Percentiles rank a stretch among this genome's conserved stretches.
These are phyloP conservation scores for Menidia beryllina DNA, from an alignment of 2,113 vertebrate species.

Conservation along the genomic window DNA sequence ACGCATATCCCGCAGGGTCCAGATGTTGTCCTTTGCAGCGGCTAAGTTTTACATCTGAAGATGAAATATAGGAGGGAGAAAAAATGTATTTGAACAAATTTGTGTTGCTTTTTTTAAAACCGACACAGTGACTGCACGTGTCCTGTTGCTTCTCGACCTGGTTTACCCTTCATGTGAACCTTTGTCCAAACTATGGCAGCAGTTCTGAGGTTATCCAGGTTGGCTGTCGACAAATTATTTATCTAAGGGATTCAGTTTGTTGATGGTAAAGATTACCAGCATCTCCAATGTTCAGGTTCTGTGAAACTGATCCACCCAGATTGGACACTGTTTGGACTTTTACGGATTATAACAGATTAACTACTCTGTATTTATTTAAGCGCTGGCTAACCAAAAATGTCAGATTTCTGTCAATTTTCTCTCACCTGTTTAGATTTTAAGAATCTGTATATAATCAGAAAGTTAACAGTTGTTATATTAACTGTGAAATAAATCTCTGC, in stretches of 20 bases:
- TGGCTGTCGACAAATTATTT: conserved; percentile 17
- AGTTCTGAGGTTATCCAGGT: conserved; percentile 32
- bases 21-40: conserved; percentile 59
- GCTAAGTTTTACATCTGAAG: conserved; percentile 44
- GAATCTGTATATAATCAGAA: neutral
- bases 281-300: conserved; percentile 23
- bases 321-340: neutral
- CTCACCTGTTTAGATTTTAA: neutral
- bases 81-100: conserved; percentile 43
- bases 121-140: conserved; percentile 12
- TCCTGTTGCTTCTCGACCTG: neutral
- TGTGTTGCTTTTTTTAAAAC: conserved; percentile 29
- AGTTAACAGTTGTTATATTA: neutral
- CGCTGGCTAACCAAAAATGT: neutral
- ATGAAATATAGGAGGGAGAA: conserved; percentile 34
- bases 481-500: neutral
- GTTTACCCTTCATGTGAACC: neutral
- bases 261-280: neutral
- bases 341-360: neutral
- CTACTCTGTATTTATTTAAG: neutral
- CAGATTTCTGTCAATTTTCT: neutral
- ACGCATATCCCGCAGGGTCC: conserved; percentile 63
- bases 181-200: conserved; percentile 5
- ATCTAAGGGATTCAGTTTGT: conserved; percentile 24
- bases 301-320: neutral